Conservation (phyloP, 2,797 vertebrate genomes). For the Hyperoplus lanceolatus region DNA sequence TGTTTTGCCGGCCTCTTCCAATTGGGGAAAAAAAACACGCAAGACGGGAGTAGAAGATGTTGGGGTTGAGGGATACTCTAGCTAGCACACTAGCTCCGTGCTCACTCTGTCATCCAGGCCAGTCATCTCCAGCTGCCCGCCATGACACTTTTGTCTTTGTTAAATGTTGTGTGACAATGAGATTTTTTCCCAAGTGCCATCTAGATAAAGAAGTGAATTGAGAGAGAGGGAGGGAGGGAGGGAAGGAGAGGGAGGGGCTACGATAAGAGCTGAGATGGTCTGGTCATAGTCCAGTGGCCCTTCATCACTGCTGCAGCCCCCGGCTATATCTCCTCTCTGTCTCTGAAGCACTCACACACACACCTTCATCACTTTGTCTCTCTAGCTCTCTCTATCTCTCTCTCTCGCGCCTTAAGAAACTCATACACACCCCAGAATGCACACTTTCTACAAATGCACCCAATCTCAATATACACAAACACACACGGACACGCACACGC, state of each 20-base stretch:
- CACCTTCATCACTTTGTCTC: constrained; percentile 74
- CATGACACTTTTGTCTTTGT: constrained; percentile 78
- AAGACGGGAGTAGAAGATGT: constrained; percentile 44
- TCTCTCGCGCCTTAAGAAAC: constrained; percentile 23
- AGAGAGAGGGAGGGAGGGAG: constrained; percentile 40
- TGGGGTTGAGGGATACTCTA: constrained; percentile 54
- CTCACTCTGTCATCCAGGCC: constrained; percentile 51
- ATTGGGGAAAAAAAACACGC: constrained; percentile 36
- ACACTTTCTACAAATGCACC: constrained; percentile 59
- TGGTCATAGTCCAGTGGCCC: constrained; percentile 85
- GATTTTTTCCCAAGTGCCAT: constrained; percentile 84
- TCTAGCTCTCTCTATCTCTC: neutral
- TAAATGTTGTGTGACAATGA: constrained; percentile 87
- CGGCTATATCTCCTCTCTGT: constrained; percentile 79
- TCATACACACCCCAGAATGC: constrained; percentile 36
- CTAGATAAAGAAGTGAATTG: constrained; percentile 80
- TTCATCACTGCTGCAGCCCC: constrained; percentile 80
- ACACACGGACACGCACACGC: too few species aligned
- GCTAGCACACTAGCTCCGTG: constrained; percentile 35
- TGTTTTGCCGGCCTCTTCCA: constrained; percentile 57
- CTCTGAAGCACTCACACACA: constrained; percentile 62
- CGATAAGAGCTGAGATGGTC: constrained; percentile 80
- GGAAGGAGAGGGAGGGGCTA: constrained; percentile 14
- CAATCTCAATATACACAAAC: constrained; percentile 35
- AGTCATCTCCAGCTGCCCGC: constrained; percentile 73